A percentile compares a stretch with the other conserved stretches of the same genome.
phyloP scores from a whole-genome alignment of 2,113 vertebrate species.

The Phalacrocorax pelagicus region DNA sequence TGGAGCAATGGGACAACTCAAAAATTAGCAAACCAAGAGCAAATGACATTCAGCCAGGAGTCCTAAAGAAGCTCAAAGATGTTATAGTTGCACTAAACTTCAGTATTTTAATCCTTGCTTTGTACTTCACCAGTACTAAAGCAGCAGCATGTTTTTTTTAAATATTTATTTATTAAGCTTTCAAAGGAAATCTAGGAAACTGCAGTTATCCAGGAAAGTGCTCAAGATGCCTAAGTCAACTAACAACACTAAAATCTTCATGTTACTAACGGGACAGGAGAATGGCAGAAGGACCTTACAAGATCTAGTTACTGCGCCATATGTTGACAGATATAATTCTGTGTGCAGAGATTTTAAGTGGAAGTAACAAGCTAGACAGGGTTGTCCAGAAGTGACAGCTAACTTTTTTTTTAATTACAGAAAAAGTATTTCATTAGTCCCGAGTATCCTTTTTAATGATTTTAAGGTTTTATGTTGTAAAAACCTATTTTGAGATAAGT shows the following conservation, averaged over 20 bases:
- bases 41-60: neutral
- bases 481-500: neutral
- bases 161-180: neutral
- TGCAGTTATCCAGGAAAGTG: neutral
- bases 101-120: neutral
- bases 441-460: neutral
- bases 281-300: neutral
- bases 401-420: neutral
- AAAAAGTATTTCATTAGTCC: neutral
- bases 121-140: neutral
- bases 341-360: neutral
- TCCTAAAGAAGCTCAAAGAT: neutral
- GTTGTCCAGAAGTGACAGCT: too few relatives aligned
- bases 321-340: neutral
- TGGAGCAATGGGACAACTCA: neutral
- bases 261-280: neutral
- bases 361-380: neutral
- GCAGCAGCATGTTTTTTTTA: neutral
- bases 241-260: neutral
- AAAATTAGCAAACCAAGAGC: neutral
- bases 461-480: neutral
- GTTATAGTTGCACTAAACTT: neutral
- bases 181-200: neutral
- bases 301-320: neutral
- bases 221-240: neutral